Percentiles rank a stretch among this genome's conserved stretches.
phyloP scores from a whole-genome alignment of 1,140 invertebrate species.

The Himalopsyche phryganea region DNA sequence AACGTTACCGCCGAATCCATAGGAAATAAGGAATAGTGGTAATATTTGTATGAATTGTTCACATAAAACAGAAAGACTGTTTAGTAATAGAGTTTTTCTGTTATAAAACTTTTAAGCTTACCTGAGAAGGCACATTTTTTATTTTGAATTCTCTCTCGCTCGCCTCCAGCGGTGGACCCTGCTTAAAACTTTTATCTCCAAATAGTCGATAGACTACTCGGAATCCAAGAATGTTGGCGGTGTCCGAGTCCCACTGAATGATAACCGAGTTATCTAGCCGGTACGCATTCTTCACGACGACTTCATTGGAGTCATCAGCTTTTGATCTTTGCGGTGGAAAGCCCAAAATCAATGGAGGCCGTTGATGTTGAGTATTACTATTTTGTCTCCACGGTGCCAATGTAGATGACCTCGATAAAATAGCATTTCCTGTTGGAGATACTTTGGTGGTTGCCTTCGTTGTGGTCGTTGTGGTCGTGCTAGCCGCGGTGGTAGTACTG shows the following conservation, averaged over 20 bases:
- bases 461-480: constrained; percentile 38
- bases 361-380: constrained; percentile 49
- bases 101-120: constrained; percentile 40
- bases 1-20: too few relatives aligned
- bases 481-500: constrained; percentile 39
- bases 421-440: constrained; percentile 35
- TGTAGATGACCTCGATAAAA: constrained; percentile 40
- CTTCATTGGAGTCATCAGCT: constrained; percentile 66
- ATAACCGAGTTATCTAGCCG: constrained; percentile 83
- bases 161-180: constrained; percentile 80
- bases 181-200: constrained; percentile 84
- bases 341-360: constrained; percentile 68
- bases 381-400: constrained; percentile 43
- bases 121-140: constrained; percentile 85
- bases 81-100: too few relatives aligned
- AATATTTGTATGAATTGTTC: too few relatives aligned
- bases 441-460: constrained; percentile 32
- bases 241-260: constrained; percentile 87
- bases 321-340: constrained; percentile 62
- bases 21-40: too few relatives aligned
- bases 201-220: constrained; percentile 86
- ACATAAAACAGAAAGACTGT: too few relatives aligned
- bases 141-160: constrained; percentile 88
- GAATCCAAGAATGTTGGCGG: constrained; percentile 80
- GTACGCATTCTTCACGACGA: constrained; percentile 79